These are phyloP conservation scores for Atta cephalotes DNA, from an alignment of 1,140 invertebrate species.

Conservation along the genomic window DNA sequence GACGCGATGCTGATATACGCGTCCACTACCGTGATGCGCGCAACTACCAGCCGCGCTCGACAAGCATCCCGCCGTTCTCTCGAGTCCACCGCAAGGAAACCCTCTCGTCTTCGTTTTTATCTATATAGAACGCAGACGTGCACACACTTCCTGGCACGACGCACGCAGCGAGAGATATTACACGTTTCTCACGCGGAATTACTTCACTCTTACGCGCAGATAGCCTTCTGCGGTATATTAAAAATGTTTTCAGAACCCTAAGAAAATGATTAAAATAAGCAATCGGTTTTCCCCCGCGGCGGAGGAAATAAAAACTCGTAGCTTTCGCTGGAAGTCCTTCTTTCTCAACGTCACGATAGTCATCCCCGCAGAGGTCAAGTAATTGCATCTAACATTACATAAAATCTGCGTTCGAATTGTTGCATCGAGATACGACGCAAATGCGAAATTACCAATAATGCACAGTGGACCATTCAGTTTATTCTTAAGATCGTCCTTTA, in stretches of 20 bases:
- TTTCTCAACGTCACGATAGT: not conserved
- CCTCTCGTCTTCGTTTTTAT: constrained; percentile 42
- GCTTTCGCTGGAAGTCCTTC: not conserved
- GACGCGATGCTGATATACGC: constrained; percentile 64
- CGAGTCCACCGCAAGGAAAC: constrained; percentile 50
- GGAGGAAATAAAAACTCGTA: not conserved
- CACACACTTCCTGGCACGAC: constrained; percentile 26
- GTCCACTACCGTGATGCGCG: constrained; percentile 63
- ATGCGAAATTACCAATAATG: constrained; percentile 7
- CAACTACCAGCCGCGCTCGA: constrained; percentile 46
- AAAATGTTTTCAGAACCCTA: not conserved
- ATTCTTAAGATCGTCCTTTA: not conserved
- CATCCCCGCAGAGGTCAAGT: not conserved
- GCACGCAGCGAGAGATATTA: constrained; percentile 11
- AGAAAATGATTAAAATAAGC: not conserved
- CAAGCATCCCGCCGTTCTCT: constrained; percentile 49
- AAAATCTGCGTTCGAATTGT: not conserved
- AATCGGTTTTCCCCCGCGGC: not conserved
- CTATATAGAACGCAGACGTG: constrained; percentile 33
- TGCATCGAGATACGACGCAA: constrained; percentile 4
- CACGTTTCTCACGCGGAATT: not conserved
- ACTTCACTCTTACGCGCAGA: not conserved
- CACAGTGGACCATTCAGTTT: not conserved
- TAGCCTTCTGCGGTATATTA: not conserved
- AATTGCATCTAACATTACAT: not conserved